These are phyloP conservation scores for Choreutis nemorana DNA, from an alignment of 2,888 invertebrate genomes.

Conservation along the genomic window DNA sequence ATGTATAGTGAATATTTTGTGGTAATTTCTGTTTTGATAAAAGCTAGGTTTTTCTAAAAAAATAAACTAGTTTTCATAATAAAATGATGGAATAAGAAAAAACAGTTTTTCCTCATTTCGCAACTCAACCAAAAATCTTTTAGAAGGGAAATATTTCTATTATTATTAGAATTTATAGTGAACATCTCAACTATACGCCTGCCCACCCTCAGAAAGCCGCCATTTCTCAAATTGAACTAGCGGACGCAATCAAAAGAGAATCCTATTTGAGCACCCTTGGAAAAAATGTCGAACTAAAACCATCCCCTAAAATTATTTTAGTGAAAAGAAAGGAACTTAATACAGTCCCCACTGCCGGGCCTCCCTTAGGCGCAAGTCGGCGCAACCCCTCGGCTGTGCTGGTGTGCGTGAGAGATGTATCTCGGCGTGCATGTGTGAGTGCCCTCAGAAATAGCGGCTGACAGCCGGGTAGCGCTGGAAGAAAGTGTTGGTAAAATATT, in stretches of 20 bases:
- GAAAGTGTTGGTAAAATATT: slow-evolving; percentile 20
- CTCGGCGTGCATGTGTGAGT: slow-evolving; percentile 33
- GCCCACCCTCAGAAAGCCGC: slow-evolving; percentile 27
- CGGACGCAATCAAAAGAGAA: slow-evolving; percentile 44
- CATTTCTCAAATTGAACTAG: slow-evolving; percentile 52
- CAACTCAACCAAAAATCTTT: too few relatives aligned
- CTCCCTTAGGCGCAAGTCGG: slow-evolving; percentile 47
- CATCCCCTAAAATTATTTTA: slow-evolving; percentile 67
- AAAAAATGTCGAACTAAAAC: slow-evolving; percentile 63
- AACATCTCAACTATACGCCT: slow-evolving; percentile 32
- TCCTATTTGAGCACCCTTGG: slow-evolving; percentile 34
- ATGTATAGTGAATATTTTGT: too few relatives aligned
- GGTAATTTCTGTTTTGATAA: too few relatives aligned
- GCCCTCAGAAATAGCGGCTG: slow-evolving; percentile 46
- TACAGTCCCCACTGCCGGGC: slow-evolving; percentile 62
- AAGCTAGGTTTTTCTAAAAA: too few relatives aligned
- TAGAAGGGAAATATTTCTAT: too few relatives aligned
- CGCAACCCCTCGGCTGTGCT: slow-evolving; percentile 35
- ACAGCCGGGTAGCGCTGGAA: slow-evolving; percentile 29
- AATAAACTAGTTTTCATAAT: neutral
- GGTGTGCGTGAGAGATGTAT: slow-evolving; percentile 21
- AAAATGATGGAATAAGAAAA: too few relatives aligned
- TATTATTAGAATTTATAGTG: too few relatives aligned
- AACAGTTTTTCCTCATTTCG: too few relatives aligned
- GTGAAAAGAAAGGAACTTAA: slow-evolving; percentile 67